These are phyloP conservation scores for Pollimyrus isidori DNA, from an alignment of 2,113 vertebrate genomes.

Conservation along the genomic window DNA sequence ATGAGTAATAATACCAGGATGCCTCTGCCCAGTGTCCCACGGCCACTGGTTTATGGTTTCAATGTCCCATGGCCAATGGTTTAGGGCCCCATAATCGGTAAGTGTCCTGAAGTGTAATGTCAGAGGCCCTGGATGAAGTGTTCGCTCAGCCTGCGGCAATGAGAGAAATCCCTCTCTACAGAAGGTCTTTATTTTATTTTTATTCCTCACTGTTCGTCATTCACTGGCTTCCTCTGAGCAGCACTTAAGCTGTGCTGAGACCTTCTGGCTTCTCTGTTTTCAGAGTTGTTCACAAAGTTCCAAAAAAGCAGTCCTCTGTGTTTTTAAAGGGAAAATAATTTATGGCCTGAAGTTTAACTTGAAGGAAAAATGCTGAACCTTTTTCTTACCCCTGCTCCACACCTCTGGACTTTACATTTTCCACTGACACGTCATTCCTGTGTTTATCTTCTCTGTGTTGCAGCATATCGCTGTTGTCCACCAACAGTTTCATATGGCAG, in stretches of 20 bases:
- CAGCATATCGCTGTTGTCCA: not conserved
- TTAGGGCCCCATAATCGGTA: not conserved
- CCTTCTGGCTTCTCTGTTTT: not conserved
- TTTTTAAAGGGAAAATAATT: not conserved
- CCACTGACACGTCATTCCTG: not conserved
- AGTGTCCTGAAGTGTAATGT: not conserved
- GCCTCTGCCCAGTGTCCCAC: not conserved
- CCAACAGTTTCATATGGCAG: not conserved
- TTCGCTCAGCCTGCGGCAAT: not conserved
- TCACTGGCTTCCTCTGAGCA: not conserved
- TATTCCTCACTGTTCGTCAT: not conserved
- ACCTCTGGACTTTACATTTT: not conserved
- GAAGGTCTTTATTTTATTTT: constrained; percentile 4
- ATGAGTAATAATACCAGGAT: not conserved
- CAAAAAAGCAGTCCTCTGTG: not conserved
- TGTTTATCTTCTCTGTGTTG: not conserved
- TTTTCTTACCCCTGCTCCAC: not conserved
- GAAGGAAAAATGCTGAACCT: not conserved
- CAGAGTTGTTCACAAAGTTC: not conserved
- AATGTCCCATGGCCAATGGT: not conserved
- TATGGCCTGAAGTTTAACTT: constrained; percentile 1
- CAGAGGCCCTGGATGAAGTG: not conserved
- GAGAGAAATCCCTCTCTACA: not conserved
- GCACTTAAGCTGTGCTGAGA: constrained; percentile 7
- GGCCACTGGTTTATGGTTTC: not conserved